Percentiles rank a stretch among this genome's conserved stretches.
phyloP scores from a whole-genome alignment of 2,113 vertebrate species.

The Microtus ochrogaster region DNA sequence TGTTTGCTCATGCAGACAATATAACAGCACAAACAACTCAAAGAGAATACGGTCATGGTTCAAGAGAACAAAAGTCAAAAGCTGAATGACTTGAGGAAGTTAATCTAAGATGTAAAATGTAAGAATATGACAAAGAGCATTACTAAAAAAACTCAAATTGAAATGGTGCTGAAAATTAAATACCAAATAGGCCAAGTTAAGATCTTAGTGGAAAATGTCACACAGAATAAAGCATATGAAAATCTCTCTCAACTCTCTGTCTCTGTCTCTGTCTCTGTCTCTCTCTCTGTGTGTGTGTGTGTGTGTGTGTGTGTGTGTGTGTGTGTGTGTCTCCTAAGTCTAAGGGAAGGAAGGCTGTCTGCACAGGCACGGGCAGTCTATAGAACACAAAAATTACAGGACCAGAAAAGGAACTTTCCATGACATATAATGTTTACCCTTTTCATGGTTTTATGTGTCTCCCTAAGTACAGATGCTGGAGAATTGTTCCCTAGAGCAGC shows the following conservation, averaged over 20 bases:
- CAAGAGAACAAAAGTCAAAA: background rate
- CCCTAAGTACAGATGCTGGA: background rate
- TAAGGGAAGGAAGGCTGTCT: background rate
- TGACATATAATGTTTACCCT: background rate
- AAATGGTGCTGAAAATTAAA: background rate
- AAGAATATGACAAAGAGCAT: too few species aligned
- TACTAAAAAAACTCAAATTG: background rate
- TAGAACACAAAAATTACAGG: background rate
- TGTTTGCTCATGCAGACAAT: background rate
- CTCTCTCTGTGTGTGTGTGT: rapidly evolving
- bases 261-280: too few species aligned
- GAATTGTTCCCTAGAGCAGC: background rate
- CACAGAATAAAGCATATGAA: background rate
- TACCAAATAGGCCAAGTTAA: background rate
- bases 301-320: background rate
- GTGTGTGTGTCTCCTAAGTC: background rate
- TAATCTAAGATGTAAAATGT: background rate
- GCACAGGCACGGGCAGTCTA: background rate
- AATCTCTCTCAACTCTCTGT: background rate
- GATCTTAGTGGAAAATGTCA: background rate
- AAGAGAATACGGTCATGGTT: background rate
- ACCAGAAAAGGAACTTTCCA: background rate
- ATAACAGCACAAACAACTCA: background rate
- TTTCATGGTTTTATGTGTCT: background rate
- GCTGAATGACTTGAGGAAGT: background rate